These are phyloP conservation scores for Linurgus olivaceus DNA, from an alignment of 2,797 vertebrate genomes.

Conservation along the genomic window DNA sequence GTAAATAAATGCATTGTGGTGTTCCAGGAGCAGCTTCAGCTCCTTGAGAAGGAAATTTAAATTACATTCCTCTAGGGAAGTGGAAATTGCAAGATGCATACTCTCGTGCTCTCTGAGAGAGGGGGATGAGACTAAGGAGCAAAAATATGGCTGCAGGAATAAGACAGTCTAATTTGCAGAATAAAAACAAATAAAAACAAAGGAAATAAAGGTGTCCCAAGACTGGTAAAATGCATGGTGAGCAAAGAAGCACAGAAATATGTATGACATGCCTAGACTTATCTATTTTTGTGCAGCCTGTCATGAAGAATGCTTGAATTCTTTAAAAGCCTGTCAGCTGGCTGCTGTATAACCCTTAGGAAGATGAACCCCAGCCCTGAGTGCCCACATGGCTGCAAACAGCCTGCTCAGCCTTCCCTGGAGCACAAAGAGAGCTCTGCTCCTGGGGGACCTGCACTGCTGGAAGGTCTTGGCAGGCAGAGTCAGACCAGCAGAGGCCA, in stretches of 20 bases:
- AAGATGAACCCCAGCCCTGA: not conserved
- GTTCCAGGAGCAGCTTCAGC: not conserved
- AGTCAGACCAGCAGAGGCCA: not conserved
- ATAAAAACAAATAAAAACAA: not conserved
- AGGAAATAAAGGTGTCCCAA: not conserved
- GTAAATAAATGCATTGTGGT: not conserved
- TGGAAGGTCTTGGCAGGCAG: not conserved
- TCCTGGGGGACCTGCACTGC: not conserved
- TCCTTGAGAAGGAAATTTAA: not conserved
- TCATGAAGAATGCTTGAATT: not conserved
- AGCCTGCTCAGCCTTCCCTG: not conserved
- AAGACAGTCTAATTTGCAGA: not conserved
- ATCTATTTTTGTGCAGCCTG: fast-evolving
- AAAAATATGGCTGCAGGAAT: not conserved
- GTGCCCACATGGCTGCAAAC: not conserved
- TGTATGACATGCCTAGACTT: fast-evolving
- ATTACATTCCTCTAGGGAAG: not conserved
- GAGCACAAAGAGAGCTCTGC: not conserved
- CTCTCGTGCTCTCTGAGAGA: not conserved
- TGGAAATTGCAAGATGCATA: not conserved
- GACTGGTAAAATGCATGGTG: not conserved
- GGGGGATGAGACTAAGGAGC: not conserved
- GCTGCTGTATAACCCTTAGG: not conserved
- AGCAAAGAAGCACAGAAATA: not conserved
- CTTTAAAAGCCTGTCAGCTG: not conserved